Conservation (phyloP, 2,888 invertebrate genomes). For the Globia sparganii region DNA sequence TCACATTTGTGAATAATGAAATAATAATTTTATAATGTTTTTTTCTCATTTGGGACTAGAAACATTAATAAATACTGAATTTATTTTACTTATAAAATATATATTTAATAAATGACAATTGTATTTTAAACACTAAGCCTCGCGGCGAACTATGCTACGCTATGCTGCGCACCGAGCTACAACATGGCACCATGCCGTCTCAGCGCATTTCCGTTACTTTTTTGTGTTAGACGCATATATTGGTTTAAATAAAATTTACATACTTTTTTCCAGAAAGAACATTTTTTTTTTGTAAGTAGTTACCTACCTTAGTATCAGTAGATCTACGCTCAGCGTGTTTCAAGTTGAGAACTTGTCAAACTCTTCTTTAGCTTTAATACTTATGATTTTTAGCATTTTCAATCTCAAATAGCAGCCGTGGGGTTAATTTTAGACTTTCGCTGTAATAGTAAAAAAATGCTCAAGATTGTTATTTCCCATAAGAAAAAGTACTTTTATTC, state of each 20-base stretch:
- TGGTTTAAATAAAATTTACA: background rate
- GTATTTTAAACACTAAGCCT: background rate
- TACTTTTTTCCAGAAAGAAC: no score
- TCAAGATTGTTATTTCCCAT: no score
- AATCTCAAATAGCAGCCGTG: no score
- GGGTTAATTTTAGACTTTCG: no score
- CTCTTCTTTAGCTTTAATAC: no score
- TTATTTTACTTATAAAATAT: background rate
- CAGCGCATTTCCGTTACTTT: background rate
- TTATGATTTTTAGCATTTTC: background rate
- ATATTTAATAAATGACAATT: background rate
- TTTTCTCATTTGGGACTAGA: background rate
- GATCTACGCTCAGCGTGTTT: background rate
- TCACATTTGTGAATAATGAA: no score
- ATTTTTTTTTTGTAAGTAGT: background rate
- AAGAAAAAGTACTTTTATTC: no score
- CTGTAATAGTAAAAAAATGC: no score
- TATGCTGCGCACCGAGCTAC: conserved; percentile 9
- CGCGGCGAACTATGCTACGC: background rate
- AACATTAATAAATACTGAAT: no score
- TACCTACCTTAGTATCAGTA: background rate
- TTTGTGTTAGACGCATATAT: background rate
- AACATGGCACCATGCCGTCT: conserved; percentile 21
- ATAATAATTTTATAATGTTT: no score
- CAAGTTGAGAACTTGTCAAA: background rate